These are phyloP conservation scores for Saccostrea echinata DNA, from an alignment of 1,140 invertebrate species.

Conservation along the genomic window DNA sequence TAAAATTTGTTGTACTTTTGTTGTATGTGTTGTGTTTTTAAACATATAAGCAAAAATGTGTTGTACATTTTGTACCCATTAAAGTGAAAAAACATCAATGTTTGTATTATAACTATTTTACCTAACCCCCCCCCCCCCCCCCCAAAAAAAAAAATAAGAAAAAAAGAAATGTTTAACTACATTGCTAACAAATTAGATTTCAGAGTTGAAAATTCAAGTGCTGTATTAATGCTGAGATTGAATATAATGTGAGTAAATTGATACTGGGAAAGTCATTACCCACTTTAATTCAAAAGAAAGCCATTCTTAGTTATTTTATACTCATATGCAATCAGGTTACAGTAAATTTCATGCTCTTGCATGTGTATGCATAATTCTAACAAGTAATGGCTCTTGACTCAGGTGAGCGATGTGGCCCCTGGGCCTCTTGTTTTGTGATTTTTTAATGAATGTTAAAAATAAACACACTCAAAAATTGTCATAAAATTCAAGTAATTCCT, in stretches of 20 bases:
- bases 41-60: too few species aligned
- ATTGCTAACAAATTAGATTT: not conserved
- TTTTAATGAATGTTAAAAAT: too few species aligned
- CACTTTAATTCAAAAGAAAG: not conserved
- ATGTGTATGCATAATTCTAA: too few species aligned
- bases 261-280: not conserved
- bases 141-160: not conserved
- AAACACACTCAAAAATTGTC: too few species aligned
- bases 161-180: not conserved
- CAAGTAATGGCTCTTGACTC: too few species aligned
- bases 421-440: too few species aligned
- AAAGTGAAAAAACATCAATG: not conserved
- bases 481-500: too few species aligned
- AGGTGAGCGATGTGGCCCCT: too few species aligned
- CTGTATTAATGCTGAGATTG: not conserved
- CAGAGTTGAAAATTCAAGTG: not conserved
- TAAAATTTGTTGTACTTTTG: too few species aligned
- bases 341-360: too few species aligned
- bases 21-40: too few species aligned
- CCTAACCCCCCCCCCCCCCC: not conserved
- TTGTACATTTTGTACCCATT: not conserved
- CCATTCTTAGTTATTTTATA: not conserved
- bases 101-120: constrained; percentile 4
- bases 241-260: not conserved
- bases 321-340: too few species aligned